These are phyloP conservation scores for Peromyscus aztecus DNA, from an alignment of 2,797 vertebrate genomes.

Conservation along the genomic window DNA sequence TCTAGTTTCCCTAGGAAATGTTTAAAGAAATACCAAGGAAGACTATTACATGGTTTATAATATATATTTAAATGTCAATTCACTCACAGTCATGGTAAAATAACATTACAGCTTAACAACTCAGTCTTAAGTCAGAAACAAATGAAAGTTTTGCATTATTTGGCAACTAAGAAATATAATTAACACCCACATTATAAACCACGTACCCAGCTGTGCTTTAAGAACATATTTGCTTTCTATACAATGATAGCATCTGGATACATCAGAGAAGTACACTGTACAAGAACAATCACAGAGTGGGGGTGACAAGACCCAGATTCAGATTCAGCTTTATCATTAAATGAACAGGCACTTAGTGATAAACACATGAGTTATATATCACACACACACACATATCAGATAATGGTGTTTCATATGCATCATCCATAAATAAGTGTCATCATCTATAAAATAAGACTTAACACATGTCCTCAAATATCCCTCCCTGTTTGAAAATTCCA, in stretches of 20 bases:
- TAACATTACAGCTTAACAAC: constrained; percentile 47
- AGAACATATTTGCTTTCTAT: background rate
- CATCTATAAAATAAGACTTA: constrained; percentile 19
- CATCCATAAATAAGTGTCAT: background rate
- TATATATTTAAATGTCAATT: constrained; percentile 1
- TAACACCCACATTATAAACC: background rate
- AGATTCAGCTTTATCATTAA: background rate
- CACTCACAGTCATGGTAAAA: background rate
- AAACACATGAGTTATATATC: background rate
- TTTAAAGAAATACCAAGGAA: constrained; percentile 44
- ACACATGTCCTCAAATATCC: background rate
- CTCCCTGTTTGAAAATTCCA: constrained; percentile 27
- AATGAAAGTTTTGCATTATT: constrained; percentile 17
- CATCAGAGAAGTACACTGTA: background rate
- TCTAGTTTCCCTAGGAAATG: background rate
- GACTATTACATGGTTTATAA: background rate
- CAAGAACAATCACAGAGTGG: background rate
- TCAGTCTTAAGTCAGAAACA: constrained; percentile 22
- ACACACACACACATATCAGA: background rate
- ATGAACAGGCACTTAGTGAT: background rate
- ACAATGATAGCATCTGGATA: background rate
- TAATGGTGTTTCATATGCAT: background rate
- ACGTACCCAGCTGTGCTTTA: background rate
- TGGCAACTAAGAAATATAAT: background rate
- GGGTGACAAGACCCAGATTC: background rate